Percentiles rank a stretch among this genome's conserved stretches.
Conservation (phyloP, 2,113 vertebrate genomes). For the Pica pica region DNA sequence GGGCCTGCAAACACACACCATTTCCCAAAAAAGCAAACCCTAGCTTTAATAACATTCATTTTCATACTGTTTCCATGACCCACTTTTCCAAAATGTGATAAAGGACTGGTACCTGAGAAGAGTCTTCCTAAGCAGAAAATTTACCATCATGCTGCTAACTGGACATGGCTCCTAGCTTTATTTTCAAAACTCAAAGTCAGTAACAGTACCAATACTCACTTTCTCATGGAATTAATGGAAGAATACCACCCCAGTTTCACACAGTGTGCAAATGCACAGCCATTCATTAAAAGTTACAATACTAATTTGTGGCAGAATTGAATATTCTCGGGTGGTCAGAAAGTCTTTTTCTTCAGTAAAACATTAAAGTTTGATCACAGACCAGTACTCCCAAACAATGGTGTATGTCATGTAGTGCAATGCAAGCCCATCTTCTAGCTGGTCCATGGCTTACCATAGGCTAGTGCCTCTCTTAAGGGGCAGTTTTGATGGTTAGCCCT, state of each 20-base stretch:
- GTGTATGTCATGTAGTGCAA: rapidly evolving
- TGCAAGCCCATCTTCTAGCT: background rate
- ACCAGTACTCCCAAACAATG: background rate
- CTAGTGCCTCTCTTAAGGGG: background rate
- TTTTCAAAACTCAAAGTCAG: background rate
- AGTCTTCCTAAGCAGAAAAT: background rate
- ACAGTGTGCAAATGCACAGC: background rate
- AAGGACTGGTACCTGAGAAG: background rate
- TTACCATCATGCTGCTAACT: background rate
- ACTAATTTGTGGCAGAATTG: background rate
- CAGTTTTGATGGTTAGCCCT: background rate
- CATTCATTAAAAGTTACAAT: background rate
- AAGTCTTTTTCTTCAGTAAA: background rate
- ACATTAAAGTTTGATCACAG: background rate
- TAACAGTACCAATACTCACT: background rate
- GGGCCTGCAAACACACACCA: background rate
- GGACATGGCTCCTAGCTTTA: background rate
- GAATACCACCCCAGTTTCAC: background rate
- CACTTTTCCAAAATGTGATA: background rate
- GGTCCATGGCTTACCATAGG: background rate
- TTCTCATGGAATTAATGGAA: background rate
- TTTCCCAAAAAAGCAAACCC: background rate
- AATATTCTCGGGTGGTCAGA: background rate
- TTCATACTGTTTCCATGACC: background rate
- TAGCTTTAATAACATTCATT: background rate